These are phyloP conservation scores for Philereme vetulata DNA, from an alignment of 2,888 invertebrate genomes.

Conservation along the genomic window DNA sequence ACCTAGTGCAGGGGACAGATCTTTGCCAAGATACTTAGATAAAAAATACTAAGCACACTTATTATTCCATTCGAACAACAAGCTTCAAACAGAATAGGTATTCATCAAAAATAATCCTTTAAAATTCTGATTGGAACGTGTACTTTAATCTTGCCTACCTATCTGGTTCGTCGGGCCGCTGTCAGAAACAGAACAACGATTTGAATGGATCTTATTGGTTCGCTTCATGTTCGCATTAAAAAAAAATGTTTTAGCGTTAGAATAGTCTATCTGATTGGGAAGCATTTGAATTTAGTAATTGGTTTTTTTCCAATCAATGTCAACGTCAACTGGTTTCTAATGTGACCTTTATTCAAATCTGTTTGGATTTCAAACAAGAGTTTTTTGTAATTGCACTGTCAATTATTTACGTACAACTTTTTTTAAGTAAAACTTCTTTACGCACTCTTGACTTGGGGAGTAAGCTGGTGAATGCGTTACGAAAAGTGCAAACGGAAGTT, in stretches of 20 bases:
- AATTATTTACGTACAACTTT: too few species aligned
- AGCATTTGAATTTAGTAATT: slow-evolving; percentile 58
- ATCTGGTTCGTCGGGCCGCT: slow-evolving; percentile 78
- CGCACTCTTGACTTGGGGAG: too few species aligned
- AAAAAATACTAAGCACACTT: neutral
- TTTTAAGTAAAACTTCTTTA: too few species aligned
- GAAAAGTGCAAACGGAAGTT: too few species aligned
- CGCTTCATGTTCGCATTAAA: slow-evolving; percentile 57
- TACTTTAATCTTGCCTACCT: slow-evolving; percentile 69
- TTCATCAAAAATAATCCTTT: slow-evolving; percentile 49
- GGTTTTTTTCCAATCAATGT: slow-evolving; percentile 52
- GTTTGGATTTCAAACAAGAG: neutral
- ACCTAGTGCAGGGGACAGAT: too few species aligned
- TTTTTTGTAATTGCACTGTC: neutral
- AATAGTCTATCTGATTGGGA: slow-evolving; percentile 53
- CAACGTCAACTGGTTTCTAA: slow-evolving; percentile 28
- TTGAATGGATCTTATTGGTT: slow-evolving; percentile 74
- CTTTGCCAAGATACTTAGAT: neutral
- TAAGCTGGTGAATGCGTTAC: too few species aligned
- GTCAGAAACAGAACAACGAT: slow-evolving; percentile 73
- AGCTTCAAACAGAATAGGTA: slow-evolving; percentile 23
- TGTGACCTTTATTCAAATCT: slow-evolving; percentile 39
- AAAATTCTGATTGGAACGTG: slow-evolving; percentile 67
- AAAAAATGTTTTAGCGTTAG: slow-evolving; percentile 53
- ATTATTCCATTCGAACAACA: slow-evolving; percentile 2